Conservation (phyloP, 2,113 vertebrate species). For the Epinephelus fuscoguttatus region DNA sequence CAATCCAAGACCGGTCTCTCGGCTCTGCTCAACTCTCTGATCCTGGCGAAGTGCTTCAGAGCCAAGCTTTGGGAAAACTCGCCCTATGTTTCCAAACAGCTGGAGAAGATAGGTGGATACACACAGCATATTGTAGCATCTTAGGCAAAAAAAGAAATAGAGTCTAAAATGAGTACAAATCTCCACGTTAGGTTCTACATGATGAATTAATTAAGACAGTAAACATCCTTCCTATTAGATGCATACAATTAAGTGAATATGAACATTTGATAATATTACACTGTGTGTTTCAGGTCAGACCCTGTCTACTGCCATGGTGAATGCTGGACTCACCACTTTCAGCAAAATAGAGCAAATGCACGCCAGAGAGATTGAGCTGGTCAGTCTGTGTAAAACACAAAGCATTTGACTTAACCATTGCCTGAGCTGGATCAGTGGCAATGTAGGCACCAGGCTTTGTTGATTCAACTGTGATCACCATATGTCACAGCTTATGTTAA, state of each 20-base stretch:
- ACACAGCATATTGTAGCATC: background rate
- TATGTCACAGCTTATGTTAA: background rate
- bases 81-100: slow-evolving; percentile 91
- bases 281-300: slow-evolving; percentile 86
- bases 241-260: background rate
- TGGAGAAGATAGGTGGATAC: slow-evolving; percentile 95
- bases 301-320: slow-evolving; percentile 94
- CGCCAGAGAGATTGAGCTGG: slow-evolving; percentile 94
- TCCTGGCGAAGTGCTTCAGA: slow-evolving; percentile 95
- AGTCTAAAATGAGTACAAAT: background rate
- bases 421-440: background rate
- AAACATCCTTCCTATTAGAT: background rate
- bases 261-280: background rate
- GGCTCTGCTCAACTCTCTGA: slow-evolving; percentile 89
- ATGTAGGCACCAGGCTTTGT: background rate
- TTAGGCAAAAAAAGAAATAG: background rate
- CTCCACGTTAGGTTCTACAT: background rate
- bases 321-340: slow-evolving; percentile 95
- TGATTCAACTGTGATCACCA: background rate
- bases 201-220: background rate
- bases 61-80: slow-evolving; percentile 98
- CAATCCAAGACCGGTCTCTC: slow-evolving; percentile 86
- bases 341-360: slow-evolving; percentile 94
- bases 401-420: background rate
- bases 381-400: slow-evolving; percentile 69